Evolutionary conservation across 2,113 vertebrate species (phyloP), one percentile per base, ranked within the genome.

Genomic region (Tylochromis polylepis): DNA sequence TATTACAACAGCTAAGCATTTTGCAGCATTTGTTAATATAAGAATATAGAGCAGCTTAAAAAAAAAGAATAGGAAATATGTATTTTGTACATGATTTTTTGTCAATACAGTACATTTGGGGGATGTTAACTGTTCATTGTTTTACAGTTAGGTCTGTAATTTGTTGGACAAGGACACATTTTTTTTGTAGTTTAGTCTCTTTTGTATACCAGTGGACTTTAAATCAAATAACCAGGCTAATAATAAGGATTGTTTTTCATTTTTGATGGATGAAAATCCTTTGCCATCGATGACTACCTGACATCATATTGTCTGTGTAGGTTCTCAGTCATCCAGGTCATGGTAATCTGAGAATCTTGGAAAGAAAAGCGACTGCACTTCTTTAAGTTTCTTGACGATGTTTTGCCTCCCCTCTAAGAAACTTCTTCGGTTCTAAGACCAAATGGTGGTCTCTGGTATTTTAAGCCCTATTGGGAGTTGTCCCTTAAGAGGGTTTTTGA

Each of bases 331-430:
- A 62, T 36, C 31, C 31, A 2, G 31, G 22, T 57, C 3, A 11
- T 24, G n/a, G 0, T 62, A 62, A 62, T 62, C 59, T 62, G 18
- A 62, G 59, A 36, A 36, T 31, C 31, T 4, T 62, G 31, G 59
- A 62, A 7, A 62, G 59, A 0, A 62, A 62, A 65, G 59, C 11
- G 10, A 36, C 10, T 62, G 29, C 9, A 6, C 16, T 62, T 20
- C 5, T 2, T 60, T 38, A 10, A 4, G 59, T 60, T 60, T 34
- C 58, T 0, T 34, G 27, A 59, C 16, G 27, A 18, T 0, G 15
- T 59, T 59, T 59, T 3, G 0, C 59, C 9, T 62, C 29, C 29
- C 59, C 29, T 6, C 58, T 29, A 8, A 29, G 15, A 60, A 60
- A 60, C 15, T 2, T 60, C 58, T 31, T 31, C 18, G 31, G 3